Evolutionary conservation across 2,888 invertebrate species (phyloP), one percentile per base, ranked within the genome.

Genomic region (Aporophyla nigra): DNA sequence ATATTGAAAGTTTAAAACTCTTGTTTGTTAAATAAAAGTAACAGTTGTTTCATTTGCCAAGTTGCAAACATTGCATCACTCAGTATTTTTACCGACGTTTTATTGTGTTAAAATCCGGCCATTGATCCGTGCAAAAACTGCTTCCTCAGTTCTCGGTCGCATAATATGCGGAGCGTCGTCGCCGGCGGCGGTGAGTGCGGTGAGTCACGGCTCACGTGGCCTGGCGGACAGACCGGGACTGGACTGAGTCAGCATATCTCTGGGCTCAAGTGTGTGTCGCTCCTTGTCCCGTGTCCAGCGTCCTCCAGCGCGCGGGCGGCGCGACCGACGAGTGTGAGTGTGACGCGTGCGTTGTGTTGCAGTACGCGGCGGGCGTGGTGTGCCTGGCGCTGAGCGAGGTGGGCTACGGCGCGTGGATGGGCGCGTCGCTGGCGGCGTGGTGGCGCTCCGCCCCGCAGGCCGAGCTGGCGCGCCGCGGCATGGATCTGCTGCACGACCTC

Each of bases 331-430:
- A n/a, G 33, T 49, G 40, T 9, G 19, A 9, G 3, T 19, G 49
- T 49, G 19, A 49, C n/a, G n/a, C 33, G 10, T 6, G 51, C 46
- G 40, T 24, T 1, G 21, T 78, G 56, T 79, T 74, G 46, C 92
- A 94, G 93, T 96, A 96, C 91, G 91, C 91, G 71, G 92, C 78
- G 68, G 96, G 96, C 83, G 95, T 96, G 91, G 92, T 85, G 84
- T 92, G 92, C 88, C 92, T 96, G 90, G 95, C 93, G 84, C 86
- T 90, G 80, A 94, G 94, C 90, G 96, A 96, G 92, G 90, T 96
- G 89, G 93, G 93, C 85, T 96, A 95, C 93, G 96, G 94, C 88
- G 95, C 95, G 87, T 96, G 96, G 96, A 94, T 96, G 96, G 94
- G 91, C 84, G 92, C 93, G 63, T 95, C 96, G 87, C 93, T 96